Evolutionary conservation across 2,797 vertebrate genomes (phyloP).

Genomic region (Notoglanidium macrostoma): DNA sequence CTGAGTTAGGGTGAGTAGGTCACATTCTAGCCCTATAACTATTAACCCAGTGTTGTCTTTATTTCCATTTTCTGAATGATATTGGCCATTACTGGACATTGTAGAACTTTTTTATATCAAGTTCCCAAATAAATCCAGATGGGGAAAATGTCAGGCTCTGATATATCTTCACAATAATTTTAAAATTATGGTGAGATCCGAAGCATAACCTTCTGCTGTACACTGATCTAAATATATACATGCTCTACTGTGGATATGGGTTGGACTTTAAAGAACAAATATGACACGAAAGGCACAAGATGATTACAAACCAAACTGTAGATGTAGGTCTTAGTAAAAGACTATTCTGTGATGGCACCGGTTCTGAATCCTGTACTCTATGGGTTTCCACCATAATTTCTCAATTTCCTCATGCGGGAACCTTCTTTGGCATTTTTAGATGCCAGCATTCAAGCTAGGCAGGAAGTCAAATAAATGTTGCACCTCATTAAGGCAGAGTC

Average conservation of each 20-base stretch:
- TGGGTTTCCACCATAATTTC: background rate
- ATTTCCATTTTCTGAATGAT: constrained; percentile 17
- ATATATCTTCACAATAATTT: constrained; percentile 29
- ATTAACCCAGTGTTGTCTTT: constrained; percentile 37
- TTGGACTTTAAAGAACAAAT: constrained; percentile 1
- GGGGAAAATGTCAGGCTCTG: background rate
- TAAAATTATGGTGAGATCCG: constrained; percentile 18
- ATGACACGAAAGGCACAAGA: constrained; percentile 13
- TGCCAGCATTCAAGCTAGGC: background rate
- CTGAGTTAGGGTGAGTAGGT: constrained; percentile 30
- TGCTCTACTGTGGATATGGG: constrained; percentile 22
- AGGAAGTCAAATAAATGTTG: background rate
- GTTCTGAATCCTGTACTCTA: background rate
- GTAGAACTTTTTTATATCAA: background rate
- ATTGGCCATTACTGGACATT: background rate
- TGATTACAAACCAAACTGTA: constrained; percentile 19
- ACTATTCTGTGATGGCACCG: background rate
- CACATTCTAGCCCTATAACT: constrained; percentile 38
- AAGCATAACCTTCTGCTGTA: background rate
- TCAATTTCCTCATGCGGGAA: background rate
- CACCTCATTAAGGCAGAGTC: background rate
- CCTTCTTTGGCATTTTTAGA: background rate
- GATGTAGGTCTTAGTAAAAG: constrained; percentile 3
- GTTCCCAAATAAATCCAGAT: constrained; percentile 22
- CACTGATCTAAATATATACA: constrained; percentile 37